These are phyloP conservation scores for Podarcis muralis DNA, from an alignment of 2,113 vertebrate species.

Conservation along the genomic window DNA sequence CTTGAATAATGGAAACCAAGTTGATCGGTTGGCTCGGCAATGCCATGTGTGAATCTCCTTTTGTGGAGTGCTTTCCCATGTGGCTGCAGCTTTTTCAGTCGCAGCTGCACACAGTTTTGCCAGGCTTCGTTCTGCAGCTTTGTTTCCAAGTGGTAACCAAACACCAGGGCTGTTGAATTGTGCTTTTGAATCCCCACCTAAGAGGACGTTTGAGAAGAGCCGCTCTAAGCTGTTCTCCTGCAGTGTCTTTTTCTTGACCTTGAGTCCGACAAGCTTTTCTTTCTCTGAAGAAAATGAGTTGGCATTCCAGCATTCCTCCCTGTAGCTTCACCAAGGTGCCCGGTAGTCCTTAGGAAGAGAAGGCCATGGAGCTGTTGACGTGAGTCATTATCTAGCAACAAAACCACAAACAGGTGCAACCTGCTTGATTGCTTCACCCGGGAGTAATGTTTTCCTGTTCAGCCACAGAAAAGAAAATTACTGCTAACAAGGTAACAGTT, in stretches of 20 bases:
- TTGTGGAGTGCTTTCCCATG: not conserved
- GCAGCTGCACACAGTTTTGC: not conserved
- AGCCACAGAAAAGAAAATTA: constrained; percentile 55
- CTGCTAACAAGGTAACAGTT: constrained; percentile 59
- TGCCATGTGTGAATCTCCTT: not conserved
- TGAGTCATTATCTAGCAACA: constrained; percentile 24
- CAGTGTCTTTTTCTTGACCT: constrained; percentile 5
- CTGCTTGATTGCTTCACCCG: constrained; percentile 33
- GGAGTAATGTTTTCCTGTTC: constrained; percentile 46
- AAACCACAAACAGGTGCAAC: constrained; percentile 38
- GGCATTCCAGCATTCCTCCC: constrained; percentile 18
- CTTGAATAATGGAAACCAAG: not conserved
- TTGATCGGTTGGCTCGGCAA: not conserved
- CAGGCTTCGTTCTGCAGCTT: not conserved
- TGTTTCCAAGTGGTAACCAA: not conserved
- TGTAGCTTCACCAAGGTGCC: constrained; percentile 22
- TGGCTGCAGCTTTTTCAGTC: not conserved
- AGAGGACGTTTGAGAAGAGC: not conserved
- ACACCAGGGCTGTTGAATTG: not conserved
- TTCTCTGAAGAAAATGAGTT: constrained; percentile 40
- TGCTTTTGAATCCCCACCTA: not conserved
- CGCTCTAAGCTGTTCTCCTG: not conserved
- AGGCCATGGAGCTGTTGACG: constrained; percentile 1
- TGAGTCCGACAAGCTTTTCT: constrained; percentile 6
- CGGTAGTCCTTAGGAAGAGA: constrained; percentile 4